phyloP scores from a whole-genome alignment of 2,113 vertebrate genomes.

The Tragelaphus strepsiceros region DNA sequence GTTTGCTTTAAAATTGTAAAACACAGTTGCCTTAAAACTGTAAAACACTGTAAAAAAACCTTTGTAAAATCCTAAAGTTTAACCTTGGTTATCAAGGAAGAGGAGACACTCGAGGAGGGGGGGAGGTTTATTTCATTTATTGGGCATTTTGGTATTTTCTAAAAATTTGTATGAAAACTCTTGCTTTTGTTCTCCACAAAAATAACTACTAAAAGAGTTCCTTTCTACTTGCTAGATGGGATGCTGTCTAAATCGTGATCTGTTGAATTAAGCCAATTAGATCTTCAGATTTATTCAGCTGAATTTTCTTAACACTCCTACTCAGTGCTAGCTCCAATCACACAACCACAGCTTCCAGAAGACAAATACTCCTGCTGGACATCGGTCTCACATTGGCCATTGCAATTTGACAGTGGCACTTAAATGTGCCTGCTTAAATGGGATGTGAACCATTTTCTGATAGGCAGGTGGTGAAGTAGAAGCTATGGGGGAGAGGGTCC shows the following conservation, averaged over 20 bases:
- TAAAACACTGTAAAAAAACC: neutral
- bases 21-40: neutral
- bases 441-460: neutral
- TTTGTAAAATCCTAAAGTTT: neutral
- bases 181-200: neutral
- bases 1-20: neutral
- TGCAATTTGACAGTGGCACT: neutral
- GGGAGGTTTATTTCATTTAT: neutral
- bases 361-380: neutral
- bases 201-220: neutral
- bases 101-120: neutral
- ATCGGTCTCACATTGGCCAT: neutral
- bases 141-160: slow-evolving; percentile 8
- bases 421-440: neutral
- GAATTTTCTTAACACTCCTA: neutral
- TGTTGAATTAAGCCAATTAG: neutral
- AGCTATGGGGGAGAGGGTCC: neutral
- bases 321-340: neutral
- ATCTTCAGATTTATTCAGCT: neutral
- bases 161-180: neutral
- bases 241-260: neutral
- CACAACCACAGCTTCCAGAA: neutral
- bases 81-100: neutral
- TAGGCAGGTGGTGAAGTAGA: neutral
- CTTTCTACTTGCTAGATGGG: neutral